Base-by-base conservation (phyloP, 2,888 invertebrate genomes). In the Drosophila diplacantha region DNA sequence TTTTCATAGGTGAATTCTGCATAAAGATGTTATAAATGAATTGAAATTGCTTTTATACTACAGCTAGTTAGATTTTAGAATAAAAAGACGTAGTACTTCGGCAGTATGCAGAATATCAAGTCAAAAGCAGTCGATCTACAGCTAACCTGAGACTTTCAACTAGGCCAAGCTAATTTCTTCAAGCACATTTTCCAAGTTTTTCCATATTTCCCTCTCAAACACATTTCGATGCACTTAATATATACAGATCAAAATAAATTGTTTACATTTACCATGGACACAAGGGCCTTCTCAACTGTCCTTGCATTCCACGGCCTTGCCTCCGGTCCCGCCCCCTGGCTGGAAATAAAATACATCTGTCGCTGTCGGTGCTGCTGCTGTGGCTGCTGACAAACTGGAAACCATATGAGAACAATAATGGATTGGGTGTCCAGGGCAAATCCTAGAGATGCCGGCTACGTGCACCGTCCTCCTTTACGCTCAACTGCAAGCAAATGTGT, bases 321-420 rank as follows among this genome's bases (percentile, higher is more conserved):
- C 39, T 31, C 16, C 9, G 60, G 34, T 31, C 31, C 68, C 69
- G 65, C 65, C 65, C 39, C 69, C 46, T 41, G 46, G 24, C 49
- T 49, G 63, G 43, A 47, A 57, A 51, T 57, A 38, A 67, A 68
- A 69, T 56, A 74, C 80, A 81, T 73, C 80, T 84, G 84, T 71
- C 67, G 64, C 55, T 56, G 26, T 29, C 49, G 56, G 38, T 43
- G 47, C 50, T 54, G 32, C 47, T 37, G 26, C 41, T 37, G 22
- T 47, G 60, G 50, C 62, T 69, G 79, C 81, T 81, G 76, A 74
- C 77, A 75, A 68, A 74, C 75, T 74, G 73, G 47, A 68, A 73
- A 73, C 72, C 84, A 83, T 83, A 82, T 83, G 84, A 77, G 77
- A 84, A 70, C 75, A 82, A 80, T 77, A 84, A 80, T 84, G 68